These are phyloP conservation scores for Gambelia wislizenii DNA, from an alignment of 2,797 vertebrate genomes.

Conservation along the genomic window DNA sequence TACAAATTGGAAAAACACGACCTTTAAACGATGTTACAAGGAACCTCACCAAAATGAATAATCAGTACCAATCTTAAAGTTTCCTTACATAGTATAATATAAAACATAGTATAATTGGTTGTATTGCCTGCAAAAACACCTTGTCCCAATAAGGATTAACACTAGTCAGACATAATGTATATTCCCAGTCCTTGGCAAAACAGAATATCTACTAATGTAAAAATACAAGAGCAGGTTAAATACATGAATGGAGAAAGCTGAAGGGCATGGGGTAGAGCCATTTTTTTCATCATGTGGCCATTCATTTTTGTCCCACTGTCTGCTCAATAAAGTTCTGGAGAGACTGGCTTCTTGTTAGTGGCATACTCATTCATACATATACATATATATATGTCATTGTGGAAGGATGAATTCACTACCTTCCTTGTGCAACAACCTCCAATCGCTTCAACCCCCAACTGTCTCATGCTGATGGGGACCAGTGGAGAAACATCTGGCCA, in stretches of 20 bases:
- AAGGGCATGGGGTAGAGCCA: background rate
- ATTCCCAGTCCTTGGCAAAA: background rate
- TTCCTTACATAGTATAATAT: constrained; percentile 45
- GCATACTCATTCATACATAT: too few relatives aligned
- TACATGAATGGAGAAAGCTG: background rate
- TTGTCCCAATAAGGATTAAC: constrained; percentile 15
- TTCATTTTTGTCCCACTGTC: background rate
- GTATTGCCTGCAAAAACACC: constrained; percentile 25
- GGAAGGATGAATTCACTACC: too few relatives aligned
- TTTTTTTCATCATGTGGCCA: too few relatives aligned
- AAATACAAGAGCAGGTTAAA: background rate
- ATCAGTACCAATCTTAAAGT: background rate
- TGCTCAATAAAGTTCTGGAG: background rate
- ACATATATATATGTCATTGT: too few relatives aligned
- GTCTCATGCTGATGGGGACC: too few relatives aligned
- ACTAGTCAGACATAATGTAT: constrained; percentile 1
- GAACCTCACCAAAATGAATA: background rate
- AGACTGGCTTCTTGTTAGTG: background rate
- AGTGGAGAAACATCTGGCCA: background rate
- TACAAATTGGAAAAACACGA: constrained; percentile 21
- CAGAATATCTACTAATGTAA: background rate
- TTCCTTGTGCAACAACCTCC: background rate
- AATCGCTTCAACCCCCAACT: too few relatives aligned
- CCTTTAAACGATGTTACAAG: constrained; percentile 39
- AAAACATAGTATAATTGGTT: constrained; percentile 37